Percentiles rank a stretch among this genome's conserved stretches.
Evolutionary conservation across 2,888 invertebrate species (phyloP).

Genomic region (Drosophila sordidula): DNA sequence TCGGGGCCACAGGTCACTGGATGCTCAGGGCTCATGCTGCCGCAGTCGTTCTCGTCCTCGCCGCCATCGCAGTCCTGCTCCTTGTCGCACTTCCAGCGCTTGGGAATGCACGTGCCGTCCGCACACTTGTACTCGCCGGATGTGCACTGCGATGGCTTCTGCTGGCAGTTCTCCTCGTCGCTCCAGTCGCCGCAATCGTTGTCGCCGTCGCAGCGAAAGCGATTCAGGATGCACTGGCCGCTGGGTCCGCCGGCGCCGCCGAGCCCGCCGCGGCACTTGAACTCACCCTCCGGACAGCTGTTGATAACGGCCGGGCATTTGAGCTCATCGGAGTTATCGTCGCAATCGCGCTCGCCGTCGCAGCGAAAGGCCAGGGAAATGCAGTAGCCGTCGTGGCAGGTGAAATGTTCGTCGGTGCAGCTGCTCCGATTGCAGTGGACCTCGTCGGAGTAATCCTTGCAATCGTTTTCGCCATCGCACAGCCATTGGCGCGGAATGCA

Average conservation of each 20-base stretch:
- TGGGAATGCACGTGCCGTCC: slow-evolving; percentile 92
- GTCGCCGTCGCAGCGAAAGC: slow-evolving; percentile 93
- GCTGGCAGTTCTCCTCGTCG: slow-evolving; percentile 92
- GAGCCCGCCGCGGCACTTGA: slow-evolving; percentile 89
- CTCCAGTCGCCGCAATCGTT: slow-evolving; percentile 95
- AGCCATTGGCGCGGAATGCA: slow-evolving; percentile 91
- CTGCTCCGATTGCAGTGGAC: slow-evolving; percentile 89
- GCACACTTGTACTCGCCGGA: slow-evolving; percentile 90
- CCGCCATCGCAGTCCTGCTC: slow-evolving; percentile 92
- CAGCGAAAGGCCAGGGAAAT: slow-evolving; percentile 90
- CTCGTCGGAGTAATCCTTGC: slow-evolving; percentile 92
- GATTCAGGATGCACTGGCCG: slow-evolving; percentile 89
- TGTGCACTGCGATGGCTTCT: slow-evolving; percentile 88
- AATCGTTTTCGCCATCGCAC: slow-evolving; percentile 93
- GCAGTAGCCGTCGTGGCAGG: slow-evolving; percentile 90
- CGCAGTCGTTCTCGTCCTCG: slow-evolving; percentile 91
- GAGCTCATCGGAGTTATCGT: slow-evolving; percentile 90
- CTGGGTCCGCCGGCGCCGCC: slow-evolving; percentile 84
- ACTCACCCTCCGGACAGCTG: slow-evolving; percentile 90
- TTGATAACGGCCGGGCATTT: slow-evolving; percentile 87
- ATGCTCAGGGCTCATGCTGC: slow-evolving; percentile 85
- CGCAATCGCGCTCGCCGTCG: slow-evolving; percentile 90
- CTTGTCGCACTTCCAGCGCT: slow-evolving; percentile 91
- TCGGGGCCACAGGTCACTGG: slow-evolving; percentile 89
- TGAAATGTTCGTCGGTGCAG: slow-evolving; percentile 90